Base-by-base conservation (phyloP, 2,888 invertebrate genomes). In the Scaptomyza cyrtandrae region DNA sequence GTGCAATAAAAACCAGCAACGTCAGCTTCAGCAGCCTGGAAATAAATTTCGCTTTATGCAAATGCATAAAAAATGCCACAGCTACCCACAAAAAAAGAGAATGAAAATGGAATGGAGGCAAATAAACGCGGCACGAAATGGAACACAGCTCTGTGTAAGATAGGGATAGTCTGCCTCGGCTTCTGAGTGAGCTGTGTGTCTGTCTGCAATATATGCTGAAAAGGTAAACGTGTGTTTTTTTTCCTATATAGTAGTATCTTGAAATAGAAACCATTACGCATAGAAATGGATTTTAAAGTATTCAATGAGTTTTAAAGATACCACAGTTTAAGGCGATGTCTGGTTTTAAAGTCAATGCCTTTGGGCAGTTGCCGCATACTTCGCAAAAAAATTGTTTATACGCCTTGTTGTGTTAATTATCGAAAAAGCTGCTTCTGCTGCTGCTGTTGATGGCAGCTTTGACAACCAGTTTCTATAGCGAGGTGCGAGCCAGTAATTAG, bases 1-100 rank as follows among this genome's bases (percentile, higher is more conserved):
- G 80, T 79, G 80, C 86, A 86, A 88, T 88, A 82, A 88, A 85
- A 82, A 69, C 65, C 43, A 59, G 68, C 78, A 60, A 67, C 61
- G 39, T 58, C 75, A 65, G 59, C 61, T 46, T 35, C 78, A 73
- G 75, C 75, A 58, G 74, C 70, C 65, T 70, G 70, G 62, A 82
- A 82, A 82, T 72, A 78, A 63, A 81, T 81, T 84, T 75, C 78
- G 75, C 79, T 78, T 75, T 82, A 82, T 82, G 82, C 85, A 87
- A 87, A 82, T 87, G 78, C 75, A 86, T 68, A 75, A 82, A 77
- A 84, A 62, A 45, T 48, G 19, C 31, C 61, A 55, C 55, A 59
- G 16, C 14, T 27, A 37, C 33, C 44, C 41, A 52, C 41, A 60
- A 49, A 58, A 61, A 69, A n/a, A n/a, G 14, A 1, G 14, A 41